A percentile compares a stretch with the other conserved stretches of the same genome.
Evolutionary conservation across 2,888 invertebrate genomes (phyloP).

Genomic region (Orthosia gracilis): DNA sequence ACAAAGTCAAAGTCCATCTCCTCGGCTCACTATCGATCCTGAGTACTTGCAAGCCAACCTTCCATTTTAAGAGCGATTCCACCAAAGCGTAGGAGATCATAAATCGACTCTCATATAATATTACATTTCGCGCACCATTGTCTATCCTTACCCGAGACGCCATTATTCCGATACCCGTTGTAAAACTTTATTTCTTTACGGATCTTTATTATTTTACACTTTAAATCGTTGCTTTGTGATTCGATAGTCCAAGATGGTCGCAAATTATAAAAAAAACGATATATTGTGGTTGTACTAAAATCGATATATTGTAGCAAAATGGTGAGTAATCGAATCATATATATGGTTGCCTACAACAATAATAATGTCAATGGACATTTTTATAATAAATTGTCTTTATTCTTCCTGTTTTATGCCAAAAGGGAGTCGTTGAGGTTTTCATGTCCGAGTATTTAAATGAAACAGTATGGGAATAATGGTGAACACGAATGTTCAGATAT

Average conservation of each 20-base stretch:
- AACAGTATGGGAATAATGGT: constrained; percentile 68
- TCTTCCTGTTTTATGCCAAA: constrained; percentile 75
- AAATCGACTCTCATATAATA: constrained; percentile 72
- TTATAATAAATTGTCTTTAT: constrained; percentile 71
- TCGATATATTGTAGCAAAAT: constrained; percentile 79
- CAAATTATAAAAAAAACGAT: constrained; percentile 14
- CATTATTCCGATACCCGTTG: constrained; percentile 80
- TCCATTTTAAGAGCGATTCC: constrained; percentile 52
- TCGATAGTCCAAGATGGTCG: constrained; percentile 70
- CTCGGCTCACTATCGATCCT: constrained; percentile 1
- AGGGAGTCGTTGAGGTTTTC: constrained; percentile 44
- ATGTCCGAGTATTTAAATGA: constrained; percentile 64
- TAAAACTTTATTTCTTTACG: constrained; percentile 86
- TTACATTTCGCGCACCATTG: constrained; percentile 69
- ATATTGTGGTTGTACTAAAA: constrained; percentile 72
- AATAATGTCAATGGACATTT: constrained; percentile 77
- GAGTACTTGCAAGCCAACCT: constrained; percentile 26
- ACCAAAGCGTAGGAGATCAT: constrained; percentile 58
- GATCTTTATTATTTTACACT: constrained; percentile 80
- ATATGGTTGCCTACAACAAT: constrained; percentile 76
- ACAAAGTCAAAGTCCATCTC: too few species aligned
- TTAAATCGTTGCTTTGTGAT: constrained; percentile 77
- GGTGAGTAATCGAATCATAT: constrained; percentile 84
- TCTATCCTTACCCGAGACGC: constrained; percentile 58
- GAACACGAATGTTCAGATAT: constrained; percentile 71